These are phyloP conservation scores for Temnothorax longispinosus DNA, from an alignment of 1,140 invertebrate genomes.

Conservation along the genomic window DNA sequence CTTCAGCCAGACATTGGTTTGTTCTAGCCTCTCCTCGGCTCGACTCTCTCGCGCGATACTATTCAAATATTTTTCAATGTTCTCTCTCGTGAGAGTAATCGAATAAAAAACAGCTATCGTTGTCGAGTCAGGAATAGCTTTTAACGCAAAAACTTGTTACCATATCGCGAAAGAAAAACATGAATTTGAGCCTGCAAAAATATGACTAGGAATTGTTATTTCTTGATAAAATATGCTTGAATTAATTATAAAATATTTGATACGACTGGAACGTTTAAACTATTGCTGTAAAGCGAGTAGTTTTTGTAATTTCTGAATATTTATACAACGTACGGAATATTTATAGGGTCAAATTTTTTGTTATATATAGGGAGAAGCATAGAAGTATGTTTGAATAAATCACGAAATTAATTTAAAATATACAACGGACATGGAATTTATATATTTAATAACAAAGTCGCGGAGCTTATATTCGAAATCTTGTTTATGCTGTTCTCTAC, in stretches of 20 bases:
- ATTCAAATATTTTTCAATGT: conserved; percentile 20
- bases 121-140: neutral
- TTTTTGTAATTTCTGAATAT: neutral
- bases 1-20: neutral
- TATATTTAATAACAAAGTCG: neutral
- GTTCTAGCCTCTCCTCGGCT: neutral
- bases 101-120: neutral
- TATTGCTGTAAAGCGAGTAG: neutral
- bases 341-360: neutral
- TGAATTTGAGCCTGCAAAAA: neutral
- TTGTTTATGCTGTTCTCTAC: neutral
- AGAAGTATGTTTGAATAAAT: neutral
- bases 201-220: neutral
- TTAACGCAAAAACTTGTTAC: neutral
- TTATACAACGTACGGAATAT: neutral
- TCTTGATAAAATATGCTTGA: neutral
- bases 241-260: neutral
- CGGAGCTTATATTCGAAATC: neutral
- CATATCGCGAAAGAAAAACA: neutral
- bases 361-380: neutral
- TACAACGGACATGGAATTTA: neutral
- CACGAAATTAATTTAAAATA: neutral
- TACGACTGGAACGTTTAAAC: neutral
- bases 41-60: neutral
- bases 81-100: neutral